Percentiles rank a stretch among this genome's conserved stretches.
phyloP scores from a whole-genome alignment of 2,797 vertebrate genomes.

The Bufotes viridis region DNA sequence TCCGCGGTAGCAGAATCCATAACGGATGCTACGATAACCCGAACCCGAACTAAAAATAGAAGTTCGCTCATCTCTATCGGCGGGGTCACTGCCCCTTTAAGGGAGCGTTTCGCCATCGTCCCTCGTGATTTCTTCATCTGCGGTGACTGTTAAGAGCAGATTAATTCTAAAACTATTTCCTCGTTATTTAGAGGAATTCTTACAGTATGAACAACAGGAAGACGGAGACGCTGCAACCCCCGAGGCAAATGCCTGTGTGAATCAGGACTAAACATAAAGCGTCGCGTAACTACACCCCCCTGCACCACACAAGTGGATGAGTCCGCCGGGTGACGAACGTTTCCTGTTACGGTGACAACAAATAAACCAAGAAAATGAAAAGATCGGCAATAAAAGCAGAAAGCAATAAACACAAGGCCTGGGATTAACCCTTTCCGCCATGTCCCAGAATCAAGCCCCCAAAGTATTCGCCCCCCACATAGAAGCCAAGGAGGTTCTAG shows the following conservation, averaged over 20 bases:
- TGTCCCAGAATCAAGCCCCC: not conserved
- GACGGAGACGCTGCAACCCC: conserved; percentile 63
- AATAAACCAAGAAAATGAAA: conserved; percentile 12
- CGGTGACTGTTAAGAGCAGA: not conserved
- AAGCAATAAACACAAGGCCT: not conserved
- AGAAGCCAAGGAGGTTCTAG: no score
- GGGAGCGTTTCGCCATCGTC: not conserved
- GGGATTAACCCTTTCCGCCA: not conserved
- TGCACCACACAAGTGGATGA: conserved; percentile 64
- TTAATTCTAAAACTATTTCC: not conserved
- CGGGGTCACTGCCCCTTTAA: not conserved
- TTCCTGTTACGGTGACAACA: conserved; percentile 22
- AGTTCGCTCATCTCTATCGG: no score
- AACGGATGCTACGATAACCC: no score
- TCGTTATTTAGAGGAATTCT: conserved; percentile 36
- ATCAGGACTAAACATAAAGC: conserved; percentile 63
- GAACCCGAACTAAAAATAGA: no score
- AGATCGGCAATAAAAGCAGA: not conserved
- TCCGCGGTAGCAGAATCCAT: no score
- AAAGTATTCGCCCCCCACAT: not conserved
- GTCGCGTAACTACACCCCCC: conserved; percentile 54
- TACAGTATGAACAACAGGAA: conserved; percentile 68
- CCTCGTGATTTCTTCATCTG: not conserved
- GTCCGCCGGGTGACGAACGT: conserved; percentile 50
- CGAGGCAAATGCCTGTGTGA: conserved; percentile 67